Evolutionary conservation across 1,140 invertebrate genomes (phyloP), one percentile per base, ranked within the genome.

Genomic region (Caenorhabditis briggsae): DNA sequence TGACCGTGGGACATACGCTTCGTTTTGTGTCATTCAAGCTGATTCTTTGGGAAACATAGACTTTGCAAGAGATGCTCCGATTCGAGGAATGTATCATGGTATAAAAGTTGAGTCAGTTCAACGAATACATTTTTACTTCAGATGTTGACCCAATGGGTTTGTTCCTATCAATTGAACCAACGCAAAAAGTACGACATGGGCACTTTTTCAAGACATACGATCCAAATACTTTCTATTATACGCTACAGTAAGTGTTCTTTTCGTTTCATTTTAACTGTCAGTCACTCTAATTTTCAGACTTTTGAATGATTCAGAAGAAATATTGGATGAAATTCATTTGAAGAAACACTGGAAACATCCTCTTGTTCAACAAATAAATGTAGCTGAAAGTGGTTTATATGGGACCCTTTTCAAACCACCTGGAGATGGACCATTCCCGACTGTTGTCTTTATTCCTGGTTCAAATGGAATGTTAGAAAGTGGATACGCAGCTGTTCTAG

Each of bases 301-400:
- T 50, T 23, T 50, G 18, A 50, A 20, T 53, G 43, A 48, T 50
- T 78, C 70, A 23, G 46, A 50, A 50, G n/a, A 48, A 20, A 43
- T 53, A 16, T 20, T 78, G 1, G 70, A 78, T 23, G 46, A 48
- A 23, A 50, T 78, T 50, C 46, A 78, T 23, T 23, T 78, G 46
- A 78, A 50, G 23, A 78, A 50, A 50, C 70, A 50, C n/a, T 78
- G 70, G 70, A 78, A 78, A 78, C 70, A 78, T 53, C 70, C 70
- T 0, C 33, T 50, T 2, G n/a, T 78, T 53, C 5, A 12, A 18
- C 46, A 78, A 50, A 78, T 78, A 9, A 43, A 78, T 20, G 46
- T 78, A n/a, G 43, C 43, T 0, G n/a, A 50, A 5, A 50, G 50
- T 25, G 70, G 46, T 20, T 50, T 78, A 50, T 25, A 50, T 53